These are phyloP conservation scores for Nomada lathburiana DNA, from an alignment of 2,888 invertebrate species.

Conservation along the genomic window DNA sequence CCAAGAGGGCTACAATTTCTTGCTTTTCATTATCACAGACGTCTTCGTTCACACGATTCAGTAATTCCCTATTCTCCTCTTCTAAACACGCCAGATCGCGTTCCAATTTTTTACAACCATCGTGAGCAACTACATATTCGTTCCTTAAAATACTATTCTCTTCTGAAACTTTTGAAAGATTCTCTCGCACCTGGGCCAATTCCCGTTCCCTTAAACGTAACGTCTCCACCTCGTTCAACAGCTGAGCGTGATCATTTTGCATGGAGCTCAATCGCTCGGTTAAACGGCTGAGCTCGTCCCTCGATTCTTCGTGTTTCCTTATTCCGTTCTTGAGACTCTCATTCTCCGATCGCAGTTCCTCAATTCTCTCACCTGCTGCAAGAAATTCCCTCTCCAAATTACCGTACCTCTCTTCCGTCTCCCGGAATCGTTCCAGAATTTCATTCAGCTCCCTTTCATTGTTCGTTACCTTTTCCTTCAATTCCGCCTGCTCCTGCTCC, in stretches of 20 bases:
- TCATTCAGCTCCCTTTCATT: slow-evolving; percentile 76
- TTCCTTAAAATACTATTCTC: slow-evolving; percentile 39
- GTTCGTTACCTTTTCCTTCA: slow-evolving; percentile 66
- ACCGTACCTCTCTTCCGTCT: slow-evolving; percentile 65
- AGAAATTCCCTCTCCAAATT: slow-evolving; percentile 43
- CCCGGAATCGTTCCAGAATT: slow-evolving; percentile 77
- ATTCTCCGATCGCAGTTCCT: slow-evolving; percentile 56
- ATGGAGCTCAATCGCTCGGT: slow-evolving; percentile 40
- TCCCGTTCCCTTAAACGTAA: slow-evolving; percentile 51
- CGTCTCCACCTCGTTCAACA: slow-evolving; percentile 45
- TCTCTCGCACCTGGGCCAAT: slow-evolving; percentile 37
- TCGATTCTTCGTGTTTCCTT: slow-evolving; percentile 42
- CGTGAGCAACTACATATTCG: slow-evolving; percentile 2
- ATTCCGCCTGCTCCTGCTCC: slow-evolving; percentile 77
- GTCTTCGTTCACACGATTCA: slow-evolving; percentile 22
- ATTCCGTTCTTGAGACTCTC: slow-evolving; percentile 53
- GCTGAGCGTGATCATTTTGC: slow-evolving; percentile 22
- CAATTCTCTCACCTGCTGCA: slow-evolving; percentile 30
- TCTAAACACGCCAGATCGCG: slow-evolving; percentile 19
- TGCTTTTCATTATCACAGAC: slow-evolving; percentile 29
- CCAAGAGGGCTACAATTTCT: slow-evolving; percentile 22
- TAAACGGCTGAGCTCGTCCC: slow-evolving; percentile 14
- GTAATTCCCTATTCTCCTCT: slow-evolving; percentile 48
- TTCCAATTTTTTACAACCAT: slow-evolving; percentile 12
- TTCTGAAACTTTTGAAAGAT: slow-evolving; percentile 21